Conservation (phyloP, 2,113 vertebrate species). For the Lophius piscatorius region DNA sequence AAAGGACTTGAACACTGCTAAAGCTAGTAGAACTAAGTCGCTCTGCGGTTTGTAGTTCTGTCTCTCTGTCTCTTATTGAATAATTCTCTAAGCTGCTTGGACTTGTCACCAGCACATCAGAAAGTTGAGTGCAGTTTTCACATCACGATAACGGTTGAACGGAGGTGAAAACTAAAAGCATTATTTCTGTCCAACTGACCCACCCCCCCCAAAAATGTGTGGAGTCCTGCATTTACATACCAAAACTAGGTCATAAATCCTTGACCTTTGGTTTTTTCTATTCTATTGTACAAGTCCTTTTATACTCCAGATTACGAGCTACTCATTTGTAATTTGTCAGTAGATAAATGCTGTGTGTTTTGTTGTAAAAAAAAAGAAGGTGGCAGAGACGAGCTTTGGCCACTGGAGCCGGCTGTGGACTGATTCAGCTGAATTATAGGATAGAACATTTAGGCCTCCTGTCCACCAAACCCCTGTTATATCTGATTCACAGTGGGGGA, state of each 20-base stretch:
- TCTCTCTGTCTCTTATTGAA: conserved; percentile 72
- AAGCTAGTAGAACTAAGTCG: conserved; percentile 80
- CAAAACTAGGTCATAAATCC: background rate
- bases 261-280: conserved; percentile 1
- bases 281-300: background rate
- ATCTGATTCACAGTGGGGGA: conserved; percentile 49
- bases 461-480: conserved; percentile 69
- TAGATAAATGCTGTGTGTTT: conserved; percentile 4
- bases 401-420: conserved; percentile 36
- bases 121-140: conserved; percentile 71
- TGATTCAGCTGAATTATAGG: conserved; percentile 52
- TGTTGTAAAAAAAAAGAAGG: conserved; percentile 40
- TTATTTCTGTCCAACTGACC: conserved; percentile 16
- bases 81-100: conserved; percentile 77
- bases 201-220: background rate
- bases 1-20: conserved; percentile 40
- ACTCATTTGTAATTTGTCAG: conserved; percentile 8
- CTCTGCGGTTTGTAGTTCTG: conserved; percentile 70
- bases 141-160: conserved; percentile 58
- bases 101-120: conserved; percentile 76
- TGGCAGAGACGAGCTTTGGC: too few relatives aligned
- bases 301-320: background rate
- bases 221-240: background rate
- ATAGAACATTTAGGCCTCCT: conserved; percentile 71
- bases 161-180: conserved; percentile 27